Conservation (phyloP, 2,888 invertebrate genomes). For the Aleiodes alternator region DNA sequence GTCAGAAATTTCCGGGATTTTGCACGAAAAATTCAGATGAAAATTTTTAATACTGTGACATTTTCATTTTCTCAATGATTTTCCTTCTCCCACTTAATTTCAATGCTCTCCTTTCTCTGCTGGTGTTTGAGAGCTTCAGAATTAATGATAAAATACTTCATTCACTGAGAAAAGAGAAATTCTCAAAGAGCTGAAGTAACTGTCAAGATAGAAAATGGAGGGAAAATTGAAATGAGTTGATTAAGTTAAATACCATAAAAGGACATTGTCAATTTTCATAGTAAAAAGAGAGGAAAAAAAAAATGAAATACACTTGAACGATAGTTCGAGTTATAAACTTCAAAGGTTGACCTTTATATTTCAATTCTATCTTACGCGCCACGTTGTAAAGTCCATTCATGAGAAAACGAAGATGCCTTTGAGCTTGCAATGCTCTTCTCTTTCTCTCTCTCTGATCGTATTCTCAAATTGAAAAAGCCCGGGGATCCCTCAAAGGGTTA, state of each 20-base stretch:
- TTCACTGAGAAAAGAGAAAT: too few species aligned
- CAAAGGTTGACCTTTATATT: constrained; percentile 40
- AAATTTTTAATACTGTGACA: too few species aligned
- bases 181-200: too few species aligned
- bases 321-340: neutral
- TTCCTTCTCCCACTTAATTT: too few species aligned
- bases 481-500: constrained; percentile 30
- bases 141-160: too few species aligned
- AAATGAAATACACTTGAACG: neutral
- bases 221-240: neutral
- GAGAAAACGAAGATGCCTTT: constrained; percentile 34
- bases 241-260: neutral
- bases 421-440: constrained; percentile 23
- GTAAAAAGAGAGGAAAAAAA: neutral
- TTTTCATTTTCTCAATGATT: too few species aligned
- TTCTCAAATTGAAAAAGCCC: constrained; percentile 43
- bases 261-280: neutral
- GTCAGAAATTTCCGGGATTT: too few species aligned
- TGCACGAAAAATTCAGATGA: too few species aligned
- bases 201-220: too few species aligned
- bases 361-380: constrained; percentile 44
- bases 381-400: constrained; percentile 35
- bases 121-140: too few species aligned
- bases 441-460: constrained; percentile 31
- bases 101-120: too few species aligned